A percentile compares a stretch with the other conserved stretches of the same genome.
Evolutionary conservation across 2,797 vertebrate species (phyloP).

Genomic region (Adelosebastes latens): DNA sequence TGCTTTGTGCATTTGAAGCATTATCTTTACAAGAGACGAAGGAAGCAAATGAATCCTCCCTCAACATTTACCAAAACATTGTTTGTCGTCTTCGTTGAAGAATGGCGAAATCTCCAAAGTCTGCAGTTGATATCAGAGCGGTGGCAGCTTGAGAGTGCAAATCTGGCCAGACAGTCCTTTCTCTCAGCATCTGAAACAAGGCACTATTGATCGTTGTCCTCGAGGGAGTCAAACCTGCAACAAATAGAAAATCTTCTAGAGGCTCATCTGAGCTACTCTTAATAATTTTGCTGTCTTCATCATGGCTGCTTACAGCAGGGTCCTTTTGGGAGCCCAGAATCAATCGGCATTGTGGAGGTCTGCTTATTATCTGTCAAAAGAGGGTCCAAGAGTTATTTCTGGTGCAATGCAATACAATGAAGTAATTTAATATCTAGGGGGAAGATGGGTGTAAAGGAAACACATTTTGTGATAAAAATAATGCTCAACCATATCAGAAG

Average conservation of each 20-base stretch:
- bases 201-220: constrained; percentile 65
- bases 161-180: constrained; percentile 50
- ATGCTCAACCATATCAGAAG: constrained; percentile 33
- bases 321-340: constrained; percentile 62
- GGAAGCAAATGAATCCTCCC: constrained; percentile 38
- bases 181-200: constrained; percentile 56
- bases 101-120: constrained; percentile 34
- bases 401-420: constrained; percentile 40
- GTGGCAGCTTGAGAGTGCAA: constrained; percentile 38
- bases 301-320: constrained; percentile 60
- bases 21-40: constrained; percentile 46
- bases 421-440: constrained; percentile 52
- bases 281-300: constrained; percentile 80
- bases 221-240: constrained; percentile 67
- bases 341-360: constrained; percentile 65
- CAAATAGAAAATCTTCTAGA: constrained; percentile 61
- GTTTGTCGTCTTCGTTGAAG: constrained; percentile 33
- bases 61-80: constrained; percentile 45
- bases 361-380: constrained; percentile 73
- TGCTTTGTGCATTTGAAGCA: constrained; percentile 26
- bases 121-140: constrained; percentile 33
- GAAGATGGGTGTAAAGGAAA: constrained; percentile 23
- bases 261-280: constrained; percentile 67
- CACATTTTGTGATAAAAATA: constrained; percentile 24
- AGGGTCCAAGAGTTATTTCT: constrained; percentile 52